These are phyloP conservation scores for Corydoras sp. DNA, from an alignment of 2,113 vertebrate genomes.

Conservation along the genomic window DNA sequence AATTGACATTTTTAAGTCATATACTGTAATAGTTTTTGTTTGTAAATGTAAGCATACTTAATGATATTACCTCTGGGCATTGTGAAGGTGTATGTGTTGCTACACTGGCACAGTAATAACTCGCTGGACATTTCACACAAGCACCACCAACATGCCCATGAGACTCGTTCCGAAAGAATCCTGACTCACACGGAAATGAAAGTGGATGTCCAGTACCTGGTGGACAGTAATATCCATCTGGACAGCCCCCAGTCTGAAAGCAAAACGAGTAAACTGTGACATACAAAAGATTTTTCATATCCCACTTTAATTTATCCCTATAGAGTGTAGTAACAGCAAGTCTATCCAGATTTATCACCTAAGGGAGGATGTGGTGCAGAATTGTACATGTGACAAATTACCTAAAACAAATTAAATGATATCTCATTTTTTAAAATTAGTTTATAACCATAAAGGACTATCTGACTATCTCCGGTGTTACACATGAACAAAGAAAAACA, in stretches of 20 bases:
- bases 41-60: background rate
- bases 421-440: no score
- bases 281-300: no score
- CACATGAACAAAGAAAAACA: no score
- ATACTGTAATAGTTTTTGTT: background rate
- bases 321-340: no score
- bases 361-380: no score
- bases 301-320: no score
- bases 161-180: conserved; percentile 72
- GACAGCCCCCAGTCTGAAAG: conserved; percentile 75
- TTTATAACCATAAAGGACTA: no score
- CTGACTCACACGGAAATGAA: conserved; percentile 72
- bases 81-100: conserved; percentile 64
- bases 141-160: conserved; percentile 50
- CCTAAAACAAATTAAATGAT: no score
- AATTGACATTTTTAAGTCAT: no score
- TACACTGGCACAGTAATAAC: conserved; percentile 67
- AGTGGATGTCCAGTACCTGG: conserved; percentile 72
- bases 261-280: conserved; percentile 7
- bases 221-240: conserved; percentile 76
- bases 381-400: no score
- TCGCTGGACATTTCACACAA: conserved; percentile 68
- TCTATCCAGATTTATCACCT: no score
- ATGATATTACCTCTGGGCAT: conserved; percentile 67
- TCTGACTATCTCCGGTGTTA: no score